Base-by-base conservation (phyloP, 2,797 vertebrate species). In the Gallinago stenura region DNA sequence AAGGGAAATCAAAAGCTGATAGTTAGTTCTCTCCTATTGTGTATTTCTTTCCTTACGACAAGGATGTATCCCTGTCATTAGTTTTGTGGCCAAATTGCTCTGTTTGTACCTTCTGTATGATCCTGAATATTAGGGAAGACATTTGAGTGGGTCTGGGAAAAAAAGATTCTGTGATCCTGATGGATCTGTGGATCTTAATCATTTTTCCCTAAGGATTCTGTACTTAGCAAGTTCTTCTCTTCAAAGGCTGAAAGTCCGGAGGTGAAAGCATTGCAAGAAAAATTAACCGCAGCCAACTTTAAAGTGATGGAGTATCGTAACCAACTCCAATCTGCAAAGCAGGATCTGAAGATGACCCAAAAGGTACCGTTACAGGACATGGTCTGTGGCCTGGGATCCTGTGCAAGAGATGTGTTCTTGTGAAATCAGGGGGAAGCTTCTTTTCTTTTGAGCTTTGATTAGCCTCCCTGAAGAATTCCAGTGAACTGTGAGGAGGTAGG, bases 241-340 rank as follows among this genome's bases (percentile, higher is more conserved):
- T 65, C 75, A 43, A 95, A 98, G 96, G 94, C 97, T 93, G 98
- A 98, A 89, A 98, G 79, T 89, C 96, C 98, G 15, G 96, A 98
- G 83, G 84, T 99, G 75, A 99, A 98, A 97, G 97, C 98, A 7
- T 92, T 99, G 62, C 99, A 99, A 78, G 99, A 99, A 31, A 99
- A 98, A 92, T 79, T 99, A 92, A 96, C 98, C 1, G 76, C 98
- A 25, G 97, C 98, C 37, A 99, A 99, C 88, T 94, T 98, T 8
- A 99, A 99, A 98, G 98, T 98, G 91, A 96, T 97, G 1, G 99
- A 99, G 68, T 99, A 98, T 93, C 98, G 99, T 33, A 99, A 99
- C 97, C 99, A 99, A 97, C 97, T 99, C 76, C 99, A 99, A 50
- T 90, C 98, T 0, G 39, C 98, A 46, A 99, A 98, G 84, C 99